Base-by-base conservation (phyloP, 2,113 vertebrate genomes). In the Alethe castanea region DNA sequence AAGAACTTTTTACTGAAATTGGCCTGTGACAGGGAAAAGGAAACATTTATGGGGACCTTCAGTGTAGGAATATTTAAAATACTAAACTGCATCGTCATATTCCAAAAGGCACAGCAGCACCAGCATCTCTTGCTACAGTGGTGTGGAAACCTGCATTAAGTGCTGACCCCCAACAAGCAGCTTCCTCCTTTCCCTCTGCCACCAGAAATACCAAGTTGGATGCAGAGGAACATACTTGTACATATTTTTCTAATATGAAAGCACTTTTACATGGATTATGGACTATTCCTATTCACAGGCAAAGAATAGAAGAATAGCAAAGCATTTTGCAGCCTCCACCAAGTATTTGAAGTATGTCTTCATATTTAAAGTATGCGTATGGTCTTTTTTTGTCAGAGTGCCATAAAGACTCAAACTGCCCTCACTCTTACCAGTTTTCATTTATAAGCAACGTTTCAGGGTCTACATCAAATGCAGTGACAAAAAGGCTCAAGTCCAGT, bases 281-380 rank as follows among this genome's bases (percentile, higher is more conserved):
- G 17, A 10, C n/a, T 64, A 53, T n/a, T 91, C 33, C 17, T 44
- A 60, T 67, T 56, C 24, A 8, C 22, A 54, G 9, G 25, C 57
- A 38, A 53, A 33, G 40, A 69, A 12, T 19, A 76, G 45, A 88
- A 82, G 38, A 47, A 42, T 6, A 38, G 19, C 3, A 17, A 76
- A 67, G 33, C 12, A 16, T 76, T 74, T 19, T 87, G 53, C 61
- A 88, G 59, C 19, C n/a, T 25, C 74, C 36, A 56, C 8, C 12
- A 4, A 2, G 8, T 24, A 44, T 40, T 11, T 87, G 35, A 54
- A 40, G 9, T 18, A 18, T 0, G 2, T 24, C 11, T 11, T 40
- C 40, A 14, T 24, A 44, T 40, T 9, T 87, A 33, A 54, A 40
- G 9, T 18, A 18, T 0, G 2, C 9, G 8, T 53, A 31, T 0